These are phyloP conservation scores for Ptiloglossa arizonensis DNA, from an alignment of 1,140 invertebrate genomes.

Conservation along the genomic window DNA sequence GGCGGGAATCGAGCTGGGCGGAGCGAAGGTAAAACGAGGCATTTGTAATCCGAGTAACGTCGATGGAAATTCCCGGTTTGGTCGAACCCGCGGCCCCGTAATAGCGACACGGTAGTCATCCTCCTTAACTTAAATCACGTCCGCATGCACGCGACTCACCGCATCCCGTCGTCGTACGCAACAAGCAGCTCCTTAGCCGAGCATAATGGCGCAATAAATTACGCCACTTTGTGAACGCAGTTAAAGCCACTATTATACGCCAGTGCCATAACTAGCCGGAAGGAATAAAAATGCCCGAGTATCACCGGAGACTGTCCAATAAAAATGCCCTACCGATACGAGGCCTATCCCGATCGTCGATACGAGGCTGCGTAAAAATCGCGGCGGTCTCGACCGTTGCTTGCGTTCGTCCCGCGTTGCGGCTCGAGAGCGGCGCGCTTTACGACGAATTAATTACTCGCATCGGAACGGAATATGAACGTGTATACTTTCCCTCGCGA, in stretches of 20 bases:
- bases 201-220: slow-evolving; percentile 70
- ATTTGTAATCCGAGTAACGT: slow-evolving; percentile 49
- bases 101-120: slow-evolving; percentile 67
- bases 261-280: slow-evolving; percentile 61
- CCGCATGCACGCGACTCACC: slow-evolving; percentile 58
- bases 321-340: slow-evolving; percentile 18
- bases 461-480: no score
- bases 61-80: slow-evolving; percentile 46
- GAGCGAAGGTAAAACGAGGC: slow-evolving; percentile 48
- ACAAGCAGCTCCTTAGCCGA: slow-evolving; percentile 65
- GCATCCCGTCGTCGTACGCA: slow-evolving; percentile 50
- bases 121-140: slow-evolving; percentile 64
- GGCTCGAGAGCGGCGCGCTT: background rate
- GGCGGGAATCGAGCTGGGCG: slow-evolving; percentile 7
- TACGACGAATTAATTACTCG: slow-evolving; percentile 1
- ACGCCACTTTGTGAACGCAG: slow-evolving; percentile 64
- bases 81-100: slow-evolving; percentile 50
- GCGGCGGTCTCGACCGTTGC: no score
- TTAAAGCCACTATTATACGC: slow-evolving; percentile 66
- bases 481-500: background rate
- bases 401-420: background rate
- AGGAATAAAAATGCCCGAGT: slow-evolving; percentile 51
- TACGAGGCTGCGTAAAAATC: background rate
- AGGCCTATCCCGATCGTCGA: background rate
- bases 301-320: slow-evolving; percentile 18